Evolutionary conservation across 2,797 vertebrate genomes (phyloP).

Genomic region (Dicrostonyx torquatus): DNA sequence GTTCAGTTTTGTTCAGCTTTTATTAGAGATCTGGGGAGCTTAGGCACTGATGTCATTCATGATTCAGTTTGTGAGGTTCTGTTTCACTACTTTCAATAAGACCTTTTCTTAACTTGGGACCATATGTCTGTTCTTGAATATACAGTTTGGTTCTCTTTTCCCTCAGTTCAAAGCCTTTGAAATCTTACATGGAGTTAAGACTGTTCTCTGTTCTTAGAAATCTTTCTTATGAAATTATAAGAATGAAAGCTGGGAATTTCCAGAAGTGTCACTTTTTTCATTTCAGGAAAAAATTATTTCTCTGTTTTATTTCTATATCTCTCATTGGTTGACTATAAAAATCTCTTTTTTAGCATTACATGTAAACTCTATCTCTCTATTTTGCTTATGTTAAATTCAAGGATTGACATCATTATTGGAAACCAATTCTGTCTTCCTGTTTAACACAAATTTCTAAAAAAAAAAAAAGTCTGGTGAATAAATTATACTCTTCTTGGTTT

Average conservation of each 20-base stretch:
- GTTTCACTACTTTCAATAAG: not conserved
- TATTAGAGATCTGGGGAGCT: not conserved
- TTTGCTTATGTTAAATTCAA: not conserved
- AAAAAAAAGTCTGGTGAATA: not conserved
- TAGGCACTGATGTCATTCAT: not conserved
- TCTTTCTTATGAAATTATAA: not conserved
- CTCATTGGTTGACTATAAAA: not conserved
- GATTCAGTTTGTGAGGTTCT: not conserved
- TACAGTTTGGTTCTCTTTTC: not conserved
- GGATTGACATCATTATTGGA: not conserved
- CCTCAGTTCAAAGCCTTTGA: not conserved
- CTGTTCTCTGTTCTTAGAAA: not conserved
- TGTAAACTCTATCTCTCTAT: not conserved
- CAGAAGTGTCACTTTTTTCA: not conserved
- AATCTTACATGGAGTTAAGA: not conserved
- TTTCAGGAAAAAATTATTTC: not conserved
- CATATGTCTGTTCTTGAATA: not conserved
- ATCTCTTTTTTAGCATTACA: not conserved
- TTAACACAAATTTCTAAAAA: not conserved
- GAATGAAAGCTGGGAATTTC: not conserved
- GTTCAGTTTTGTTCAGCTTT: not conserved
- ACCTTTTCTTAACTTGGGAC: not conserved
- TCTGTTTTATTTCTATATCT: not conserved
- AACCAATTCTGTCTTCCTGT: not conserved
- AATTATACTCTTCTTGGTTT: too few relatives aligned